Percentiles rank a stretch among this genome's conserved stretches.
Conservation (phyloP, 2,113 vertebrate genomes). For the Calonectris borealis region DNA sequence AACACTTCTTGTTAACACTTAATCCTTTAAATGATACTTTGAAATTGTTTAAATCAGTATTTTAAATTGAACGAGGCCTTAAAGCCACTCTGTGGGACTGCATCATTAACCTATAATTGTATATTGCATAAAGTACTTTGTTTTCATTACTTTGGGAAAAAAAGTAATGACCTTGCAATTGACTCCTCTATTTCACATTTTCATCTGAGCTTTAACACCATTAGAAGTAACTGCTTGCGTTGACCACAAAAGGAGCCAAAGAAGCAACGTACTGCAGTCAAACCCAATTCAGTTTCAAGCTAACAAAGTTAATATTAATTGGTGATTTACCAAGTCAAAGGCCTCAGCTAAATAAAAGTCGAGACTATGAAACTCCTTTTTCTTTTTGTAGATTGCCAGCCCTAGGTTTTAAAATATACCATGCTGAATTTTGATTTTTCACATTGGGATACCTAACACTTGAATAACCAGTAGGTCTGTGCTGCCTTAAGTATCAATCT, state of each 20-base stretch:
- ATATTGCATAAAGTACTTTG: constrained; percentile 61
- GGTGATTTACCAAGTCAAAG: constrained; percentile 56
- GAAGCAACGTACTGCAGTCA: constrained; percentile 45
- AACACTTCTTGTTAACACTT: constrained; percentile 54
- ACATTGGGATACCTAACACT: background rate
- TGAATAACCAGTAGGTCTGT: background rate
- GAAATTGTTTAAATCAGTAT: constrained; percentile 64
- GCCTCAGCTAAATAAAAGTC: constrained; percentile 43
- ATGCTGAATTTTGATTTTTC: background rate
- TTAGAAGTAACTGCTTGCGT: constrained; percentile 61
- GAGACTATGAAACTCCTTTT: constrained; percentile 7
- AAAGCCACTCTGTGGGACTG: constrained; percentile 40
- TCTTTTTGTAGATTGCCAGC: background rate
- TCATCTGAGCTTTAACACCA: constrained; percentile 56
- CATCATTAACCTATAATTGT: constrained; percentile 74
- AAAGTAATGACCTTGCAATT: constrained; percentile 73
- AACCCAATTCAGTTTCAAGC: constrained; percentile 59
- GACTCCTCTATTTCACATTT: constrained; percentile 72
- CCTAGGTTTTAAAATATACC: constrained; percentile 6
- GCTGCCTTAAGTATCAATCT: background rate
- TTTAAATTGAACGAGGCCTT: constrained; percentile 67
- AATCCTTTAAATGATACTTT: constrained; percentile 67
- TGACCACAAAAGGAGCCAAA: constrained; percentile 51
- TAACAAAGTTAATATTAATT: constrained; percentile 66
- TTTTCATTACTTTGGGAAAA: constrained; percentile 69